Base-by-base conservation (phyloP, 2,113 vertebrate genomes). In the Eulemur rufifrons region DNA sequence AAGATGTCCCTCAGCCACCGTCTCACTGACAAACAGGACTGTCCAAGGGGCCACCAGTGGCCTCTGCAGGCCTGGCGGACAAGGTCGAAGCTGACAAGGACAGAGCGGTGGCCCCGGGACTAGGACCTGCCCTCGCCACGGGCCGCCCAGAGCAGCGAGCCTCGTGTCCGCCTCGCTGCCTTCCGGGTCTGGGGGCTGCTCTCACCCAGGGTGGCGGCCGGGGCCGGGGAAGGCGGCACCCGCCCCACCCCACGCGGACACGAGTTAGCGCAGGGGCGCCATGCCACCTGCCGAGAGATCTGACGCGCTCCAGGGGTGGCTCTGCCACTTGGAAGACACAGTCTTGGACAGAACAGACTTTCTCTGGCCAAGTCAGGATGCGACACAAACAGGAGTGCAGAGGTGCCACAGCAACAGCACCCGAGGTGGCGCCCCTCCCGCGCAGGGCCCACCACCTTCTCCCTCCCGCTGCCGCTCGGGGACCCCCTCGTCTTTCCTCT, bases 341-440 rank as follows among this genome's bases (percentile, higher is more conserved):
- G 27, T 42, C 37, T 8, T 34, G 25, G 63, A 42, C 23, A 52
- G 23, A 63, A 32, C 39, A 59, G 3, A 9, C 32, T 50, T 21
- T 32, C 13, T 73, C 2, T 27, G 50, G 14, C 3, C 64, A 86
- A 18, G 29, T 92, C 34, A 9, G 68, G 18, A n/a, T 17, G 64
- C 42, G 34, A 25, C 17, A 56, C 34, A n/a, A n/a, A 37, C 2
- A 1, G 7, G 45, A 13, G 10, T 17, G 39, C 25, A 12, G 9
- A 50, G 66, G 56, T 6, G 13, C 8, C 5, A 2, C 2, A 6
- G 17, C 0, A 15, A 37, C 4, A 34, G 68, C 12, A 21, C 50
- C 66, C 25, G 45, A 45, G 21, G 45, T 14, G 27, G 64, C 20
- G 37, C 11, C 25, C 37, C 11, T 3, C 50, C 23, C 1, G 3